These are phyloP conservation scores for Leptodactylus fuscus DNA, from an alignment of 2,113 vertebrate species.

Conservation along the genomic window DNA sequence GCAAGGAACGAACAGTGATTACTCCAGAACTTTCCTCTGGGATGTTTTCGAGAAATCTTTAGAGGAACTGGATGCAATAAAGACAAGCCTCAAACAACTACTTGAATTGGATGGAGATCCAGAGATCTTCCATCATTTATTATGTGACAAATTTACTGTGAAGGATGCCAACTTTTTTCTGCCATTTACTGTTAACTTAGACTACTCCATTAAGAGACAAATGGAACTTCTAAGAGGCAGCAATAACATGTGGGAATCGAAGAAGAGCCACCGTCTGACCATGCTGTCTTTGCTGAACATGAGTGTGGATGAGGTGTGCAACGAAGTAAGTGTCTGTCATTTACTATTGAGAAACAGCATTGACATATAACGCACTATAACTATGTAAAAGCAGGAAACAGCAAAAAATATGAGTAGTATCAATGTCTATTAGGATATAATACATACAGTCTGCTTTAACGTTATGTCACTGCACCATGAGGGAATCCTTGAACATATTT, in stretches of 20 bases:
- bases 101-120: conserved; percentile 81
- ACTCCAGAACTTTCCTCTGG: conserved; percentile 66
- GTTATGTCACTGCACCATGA: no score
- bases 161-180: conserved; percentile 69
- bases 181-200: conserved; percentile 74
- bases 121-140: conserved; percentile 80
- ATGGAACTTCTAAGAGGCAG: conserved; percentile 76
- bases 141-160: conserved; percentile 75
- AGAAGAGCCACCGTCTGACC: conserved; percentile 67
- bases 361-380: no score
- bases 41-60: conserved; percentile 73
- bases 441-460: no score
- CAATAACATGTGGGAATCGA: conserved; percentile 68
- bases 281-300: conserved; percentile 72
- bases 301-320: conserved; percentile 74
- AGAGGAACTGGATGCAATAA: conserved; percentile 74
- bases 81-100: conserved; percentile 70
- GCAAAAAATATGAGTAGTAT: no score
- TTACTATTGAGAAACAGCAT: neutral
- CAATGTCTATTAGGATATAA: no score
- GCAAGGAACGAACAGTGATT: conserved; percentile 53
- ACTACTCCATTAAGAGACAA: conserved; percentile 75
- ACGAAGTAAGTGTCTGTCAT: conserved; percentile 71
- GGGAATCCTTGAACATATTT: no score
- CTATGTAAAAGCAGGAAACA: no score